Conservation (phyloP, 2,113 vertebrate species). For the Pygoscelis adeliae region DNA sequence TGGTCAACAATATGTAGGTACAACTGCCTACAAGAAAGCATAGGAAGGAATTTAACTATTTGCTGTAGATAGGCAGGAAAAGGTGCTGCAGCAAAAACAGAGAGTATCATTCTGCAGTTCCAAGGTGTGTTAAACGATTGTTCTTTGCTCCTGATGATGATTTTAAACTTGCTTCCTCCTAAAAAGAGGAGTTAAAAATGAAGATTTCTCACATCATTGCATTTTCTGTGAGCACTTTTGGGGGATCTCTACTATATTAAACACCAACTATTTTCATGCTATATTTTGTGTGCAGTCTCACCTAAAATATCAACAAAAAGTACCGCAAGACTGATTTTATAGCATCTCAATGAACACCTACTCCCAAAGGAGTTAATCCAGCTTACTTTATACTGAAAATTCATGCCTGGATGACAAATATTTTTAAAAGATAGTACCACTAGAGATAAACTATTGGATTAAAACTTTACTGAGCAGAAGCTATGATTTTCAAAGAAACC, state of each 20-base stretch:
- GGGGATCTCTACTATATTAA: background rate
- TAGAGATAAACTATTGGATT: background rate
- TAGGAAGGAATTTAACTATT: background rate
- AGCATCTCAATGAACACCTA: background rate
- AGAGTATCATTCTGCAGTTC: background rate
- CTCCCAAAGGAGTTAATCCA: background rate
- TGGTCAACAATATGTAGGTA: background rate
- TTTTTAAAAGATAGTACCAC: background rate
- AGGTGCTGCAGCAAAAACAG: background rate
- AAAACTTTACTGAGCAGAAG: background rate
- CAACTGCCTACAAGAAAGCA: background rate
- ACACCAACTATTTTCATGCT: background rate
- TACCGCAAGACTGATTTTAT: background rate
- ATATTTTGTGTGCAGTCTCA: background rate
- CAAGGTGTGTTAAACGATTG: fast-evolving
- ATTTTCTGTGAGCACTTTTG: background rate
- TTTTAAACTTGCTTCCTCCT: background rate
- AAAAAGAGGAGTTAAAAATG: background rate
- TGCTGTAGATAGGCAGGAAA: background rate
- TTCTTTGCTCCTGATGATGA: background rate
- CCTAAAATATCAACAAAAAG: background rate
- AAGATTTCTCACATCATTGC: background rate
- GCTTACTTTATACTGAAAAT: background rate
- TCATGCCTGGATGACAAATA: background rate
- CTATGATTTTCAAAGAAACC: background rate